Evolutionary conservation across 2,888 invertebrate genomes (phyloP).

Genomic region (Cryptus viduatorius): DNA sequence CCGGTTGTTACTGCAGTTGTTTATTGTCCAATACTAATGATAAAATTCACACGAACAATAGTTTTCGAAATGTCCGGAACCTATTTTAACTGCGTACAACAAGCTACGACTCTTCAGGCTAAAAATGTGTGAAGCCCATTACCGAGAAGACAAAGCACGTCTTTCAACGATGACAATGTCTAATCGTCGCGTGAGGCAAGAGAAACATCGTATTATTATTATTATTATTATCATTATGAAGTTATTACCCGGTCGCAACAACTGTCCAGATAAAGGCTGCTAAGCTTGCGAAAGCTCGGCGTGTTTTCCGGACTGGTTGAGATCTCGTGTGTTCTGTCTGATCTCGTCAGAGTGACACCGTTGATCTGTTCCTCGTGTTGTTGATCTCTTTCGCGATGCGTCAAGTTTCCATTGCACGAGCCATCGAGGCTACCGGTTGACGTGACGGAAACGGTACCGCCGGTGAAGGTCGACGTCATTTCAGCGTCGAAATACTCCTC

Average conservation of each 20-base stretch:
- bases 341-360: conserved; percentile 76
- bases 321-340: conserved; percentile 76
- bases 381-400: conserved; percentile 27
- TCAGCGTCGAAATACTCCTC: conserved; percentile 84
- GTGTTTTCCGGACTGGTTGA: conserved; percentile 86
- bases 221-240: conserved; percentile 26
- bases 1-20: background rate
- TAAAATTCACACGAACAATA: background rate
- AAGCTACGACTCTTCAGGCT: background rate
- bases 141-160: conserved; percentile 22
- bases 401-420: conserved; percentile 71
- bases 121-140: background rate
- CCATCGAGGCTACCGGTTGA: conserved; percentile 83
- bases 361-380: conserved; percentile 70
- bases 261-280: conserved; percentile 79
- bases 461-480: conserved; percentile 77
- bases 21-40: background rate
- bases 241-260: conserved; percentile 75
- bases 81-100: background rate
- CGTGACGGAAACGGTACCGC: conserved; percentile 77
- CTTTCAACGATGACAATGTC: conserved; percentile 30
- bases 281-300: conserved; percentile 87
- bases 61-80: background rate
- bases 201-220: conserved; percentile 47
- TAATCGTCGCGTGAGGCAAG: background rate